Conservation (phyloP, 2,888 invertebrate genomes). For the Eupithecia pulchellata region DNA sequence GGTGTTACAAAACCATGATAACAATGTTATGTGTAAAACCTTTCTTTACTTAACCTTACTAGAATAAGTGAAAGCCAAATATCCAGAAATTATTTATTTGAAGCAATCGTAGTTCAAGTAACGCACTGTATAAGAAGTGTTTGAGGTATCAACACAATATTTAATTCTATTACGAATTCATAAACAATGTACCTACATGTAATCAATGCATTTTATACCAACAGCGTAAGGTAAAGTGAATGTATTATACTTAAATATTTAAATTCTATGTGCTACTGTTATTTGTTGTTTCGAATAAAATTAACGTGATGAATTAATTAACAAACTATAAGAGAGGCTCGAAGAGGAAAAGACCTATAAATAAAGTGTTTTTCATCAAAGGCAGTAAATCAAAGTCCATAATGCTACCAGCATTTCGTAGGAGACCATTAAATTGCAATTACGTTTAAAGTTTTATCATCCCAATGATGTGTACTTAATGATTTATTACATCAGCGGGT, state of each 20-base stretch:
- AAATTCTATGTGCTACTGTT: neutral
- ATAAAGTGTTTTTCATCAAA: constrained; percentile 17
- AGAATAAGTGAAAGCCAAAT: constrained; percentile 14
- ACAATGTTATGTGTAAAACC: constrained; percentile 49
- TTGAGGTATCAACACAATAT: neutral
- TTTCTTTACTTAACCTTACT: constrained; percentile 51
- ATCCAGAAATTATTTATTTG: neutral
- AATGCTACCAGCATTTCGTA: constrained; percentile 40
- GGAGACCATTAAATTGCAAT: constrained; percentile 47
- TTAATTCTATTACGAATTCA: neutral
- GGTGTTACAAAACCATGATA: constrained; percentile 60
- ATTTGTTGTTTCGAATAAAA: neutral
- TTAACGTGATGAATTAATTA: neutral
- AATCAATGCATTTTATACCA: neutral
- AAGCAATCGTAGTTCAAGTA: neutral
- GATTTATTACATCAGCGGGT: constrained; percentile 58
- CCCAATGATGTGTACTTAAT: constrained; percentile 52
- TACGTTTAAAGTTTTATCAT: constrained; percentile 42
- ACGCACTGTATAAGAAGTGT: neutral
- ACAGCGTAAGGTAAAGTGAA: neutral
- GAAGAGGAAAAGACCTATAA: constrained; percentile 17
- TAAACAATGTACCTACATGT: neutral
- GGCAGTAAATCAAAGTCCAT: constrained; percentile 32
- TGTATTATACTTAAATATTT: neutral
- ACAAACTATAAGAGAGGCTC: constrained; percentile 3